Conservation (phyloP, 2,797 vertebrate genomes). For the Menidia menidia region DNA sequence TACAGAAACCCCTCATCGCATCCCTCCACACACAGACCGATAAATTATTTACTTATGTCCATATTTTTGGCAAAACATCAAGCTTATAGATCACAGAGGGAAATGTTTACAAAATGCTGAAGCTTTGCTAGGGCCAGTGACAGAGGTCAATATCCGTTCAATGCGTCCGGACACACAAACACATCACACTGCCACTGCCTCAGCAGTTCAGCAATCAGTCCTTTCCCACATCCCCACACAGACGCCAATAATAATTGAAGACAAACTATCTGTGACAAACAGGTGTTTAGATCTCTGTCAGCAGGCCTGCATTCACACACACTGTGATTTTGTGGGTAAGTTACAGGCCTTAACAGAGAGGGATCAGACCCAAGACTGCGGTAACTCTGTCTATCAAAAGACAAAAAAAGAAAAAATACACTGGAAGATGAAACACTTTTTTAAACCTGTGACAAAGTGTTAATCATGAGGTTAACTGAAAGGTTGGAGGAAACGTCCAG, state of each 20-base stretch:
- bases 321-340: conserved; percentile 5
- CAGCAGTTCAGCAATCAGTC: conserved; percentile 12
- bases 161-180: conserved; percentile 17
- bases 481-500: too few relatives aligned
- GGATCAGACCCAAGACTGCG: neutral
- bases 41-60: conserved; percentile 43
- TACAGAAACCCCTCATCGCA: conserved; percentile 4
- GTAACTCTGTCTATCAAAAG: neutral
- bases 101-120: conserved; percentile 32
- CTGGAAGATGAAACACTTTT: neutral
- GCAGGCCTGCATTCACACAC: neutral
- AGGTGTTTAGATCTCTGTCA: conserved; percentile 13
- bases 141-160: conserved; percentile 29
- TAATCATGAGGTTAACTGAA: too few relatives aligned
- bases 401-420: neutral
- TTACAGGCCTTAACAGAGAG: conserved; percentile 1
- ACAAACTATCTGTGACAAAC: conserved; percentile 30
- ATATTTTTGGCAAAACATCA: conserved; percentile 42
- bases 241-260: conserved; percentile 36
- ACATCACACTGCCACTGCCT: neutral
- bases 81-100: conserved; percentile 41
- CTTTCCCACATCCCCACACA: conserved; percentile 1
- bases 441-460: neutral
- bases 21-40: conserved; percentile 10
- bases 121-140: conserved; percentile 21